Evolutionary conservation across 1,140 invertebrate genomes (phyloP).

Genomic region (Orchestia grillus): DNA sequence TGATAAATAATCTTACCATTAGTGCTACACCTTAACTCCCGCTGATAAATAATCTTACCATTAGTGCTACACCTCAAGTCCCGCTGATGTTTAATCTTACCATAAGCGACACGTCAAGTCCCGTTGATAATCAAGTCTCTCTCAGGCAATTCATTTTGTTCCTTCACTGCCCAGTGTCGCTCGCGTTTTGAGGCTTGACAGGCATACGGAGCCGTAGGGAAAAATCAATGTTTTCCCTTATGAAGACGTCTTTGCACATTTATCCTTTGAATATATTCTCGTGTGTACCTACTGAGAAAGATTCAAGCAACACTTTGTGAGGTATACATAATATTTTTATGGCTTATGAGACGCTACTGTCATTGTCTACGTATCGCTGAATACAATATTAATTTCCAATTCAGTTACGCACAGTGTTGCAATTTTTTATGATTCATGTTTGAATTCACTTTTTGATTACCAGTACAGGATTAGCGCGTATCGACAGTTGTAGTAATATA

Average conservation of each 20-base stretch:
- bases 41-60: neutral
- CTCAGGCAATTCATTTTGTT: neutral
- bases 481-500: too few relatives aligned
- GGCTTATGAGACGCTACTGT: neutral
- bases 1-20: neutral
- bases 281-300: too few relatives aligned
- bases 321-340: neutral
- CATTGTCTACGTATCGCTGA: neutral
- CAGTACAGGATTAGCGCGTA: too few relatives aligned
- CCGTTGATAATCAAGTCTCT: too few relatives aligned
- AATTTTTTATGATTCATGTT: too few relatives aligned
- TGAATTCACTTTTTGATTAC: too few relatives aligned
- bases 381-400: neutral
- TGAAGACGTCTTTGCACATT: neutral
- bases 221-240: neutral
- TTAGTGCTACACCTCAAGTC: neutral
- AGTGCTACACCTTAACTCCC: neutral
- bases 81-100: neutral
- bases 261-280: neutral
- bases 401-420: too few relatives aligned
- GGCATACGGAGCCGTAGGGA: too few relatives aligned
- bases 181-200: neutral
- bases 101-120: too few relatives aligned
- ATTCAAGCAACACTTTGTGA: neutral
- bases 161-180: neutral